Base-by-base conservation (phyloP, 2,888 invertebrate species). In the Agrotis segetum region DNA sequence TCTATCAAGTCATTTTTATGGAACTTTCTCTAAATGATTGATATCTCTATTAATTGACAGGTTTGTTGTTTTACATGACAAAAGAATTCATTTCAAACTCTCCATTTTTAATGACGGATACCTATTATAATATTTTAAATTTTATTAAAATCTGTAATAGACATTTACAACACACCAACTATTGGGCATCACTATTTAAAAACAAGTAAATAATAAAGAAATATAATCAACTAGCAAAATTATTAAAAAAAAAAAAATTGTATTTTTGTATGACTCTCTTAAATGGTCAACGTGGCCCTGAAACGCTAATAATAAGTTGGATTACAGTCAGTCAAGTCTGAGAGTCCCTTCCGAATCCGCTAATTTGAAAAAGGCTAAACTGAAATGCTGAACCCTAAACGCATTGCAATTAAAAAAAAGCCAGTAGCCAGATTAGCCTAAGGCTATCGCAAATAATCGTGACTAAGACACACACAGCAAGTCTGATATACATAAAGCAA, bases 11-110 rank as follows among this genome's bases (percentile, higher is more conserved):
- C 58, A 66, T 2, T 80, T 71, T 56, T 78, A 67, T 71, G 29
- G 56, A 62, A 85, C 84, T 84, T 84, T 84, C 84, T 62, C 86
- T 21, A n/a, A 80, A 76, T 84, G 84, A 83, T 85, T 77, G 61
- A 84, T 82, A 67, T 62, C 55, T 64, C n/a, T 29, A 72, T 53
- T 80, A 82, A 84, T 77, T 84, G 82, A 73, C 79, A 80, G 66
- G 61, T 68, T 66, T 9, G 46, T 64, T 62, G 40, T 61, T 75
- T 71, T 74, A 56, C 65, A 76, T 79, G 56, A 78, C 60, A 71
- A 72, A 56, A 52, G 2, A 61, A 70, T 68, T 53, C 24, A 72
- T 68, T 53, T n/a, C 14, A 17, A 69, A 74, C 81, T 85, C 80
- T 80, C 83, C 47, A 69, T 68, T 79, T 79, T 73, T 61, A 21